Evolutionary conservation across 1,140 invertebrate species (phyloP), one percentile per base, ranked within the genome.

Genomic region (Dolichoris vasculosae): DNA sequence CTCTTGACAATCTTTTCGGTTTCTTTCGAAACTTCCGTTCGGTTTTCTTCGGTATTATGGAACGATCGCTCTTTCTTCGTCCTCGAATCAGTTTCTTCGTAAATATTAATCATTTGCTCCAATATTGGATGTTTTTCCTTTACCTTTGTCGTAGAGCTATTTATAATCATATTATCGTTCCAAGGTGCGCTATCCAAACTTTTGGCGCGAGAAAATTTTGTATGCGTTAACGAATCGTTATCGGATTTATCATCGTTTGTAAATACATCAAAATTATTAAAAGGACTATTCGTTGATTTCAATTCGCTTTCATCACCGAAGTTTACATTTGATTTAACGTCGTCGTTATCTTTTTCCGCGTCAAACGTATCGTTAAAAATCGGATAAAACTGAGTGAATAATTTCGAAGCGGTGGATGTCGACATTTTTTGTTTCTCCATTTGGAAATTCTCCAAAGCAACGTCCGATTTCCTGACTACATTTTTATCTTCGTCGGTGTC

Each of bases 401-500:
- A 35, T 26, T n/a, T 48, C 3, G 59, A 84, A 3, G 43, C 40
- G 26, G 59, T 30, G 8, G 64, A 85, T 32, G 43, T 63, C 20
- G 75, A n/a, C 59, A 73, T 63, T 17, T 7, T n/a, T 64, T 35
- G 40, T 7, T 55, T 51, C 9, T 48, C 43, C 2, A 85, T 13
- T 59, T 85, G 69, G 30, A 32, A 35, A 15, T 75, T 69, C 15
- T 80, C 69, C 13, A 63, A 46, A 43, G 20, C 26, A 20, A 85
- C 76, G 40, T 85, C 78, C 23, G 71, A 75, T 40, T 64, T 80
- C 26, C 84, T 85, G 64, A n/a, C 6, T 17, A 32, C 30, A 63
- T 67, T 85, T n/a, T 76, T 55, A n/a, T 85, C 84, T 38, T 85
- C 59, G 3, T 76, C 84, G 15, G 32, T 46, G 30, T 83, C 80